Evolutionary conservation across 2,888 invertebrate genomes (phyloP).

Genomic region (Ryuthela nishihirai): DNA sequence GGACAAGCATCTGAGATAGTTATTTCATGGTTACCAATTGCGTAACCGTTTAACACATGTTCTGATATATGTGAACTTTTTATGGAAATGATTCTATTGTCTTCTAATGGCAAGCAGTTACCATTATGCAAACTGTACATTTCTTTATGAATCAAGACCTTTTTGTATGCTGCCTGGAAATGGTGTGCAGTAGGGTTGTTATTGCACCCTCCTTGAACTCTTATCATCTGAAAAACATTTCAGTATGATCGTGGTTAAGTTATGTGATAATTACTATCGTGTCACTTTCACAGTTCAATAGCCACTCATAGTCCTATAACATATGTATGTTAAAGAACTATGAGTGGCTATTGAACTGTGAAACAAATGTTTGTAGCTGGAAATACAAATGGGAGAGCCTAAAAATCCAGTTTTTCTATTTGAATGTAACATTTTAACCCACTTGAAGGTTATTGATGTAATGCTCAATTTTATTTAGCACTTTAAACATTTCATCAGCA

Average conservation of each 20-base stretch:
- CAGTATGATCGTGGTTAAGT: neutral
- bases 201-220: neutral
- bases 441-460: too few relatives aligned
- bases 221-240: neutral
- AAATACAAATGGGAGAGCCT: neutral
- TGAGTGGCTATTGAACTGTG: too few relatives aligned
- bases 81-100: neutral
- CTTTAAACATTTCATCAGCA: too few relatives aligned
- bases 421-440: neutral
- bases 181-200: slow-evolving; percentile 3
- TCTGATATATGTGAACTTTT: too few relatives aligned
- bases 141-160: neutral
- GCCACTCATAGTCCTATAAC: too few relatives aligned
- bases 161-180: slow-evolving; percentile 1
- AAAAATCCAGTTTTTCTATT: neutral
- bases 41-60: too few relatives aligned
- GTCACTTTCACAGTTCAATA: too few relatives aligned
- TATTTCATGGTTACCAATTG: too few relatives aligned
- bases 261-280: too few relatives aligned
- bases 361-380: neutral
- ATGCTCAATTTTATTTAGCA: too few relatives aligned
- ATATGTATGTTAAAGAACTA: too few relatives aligned
- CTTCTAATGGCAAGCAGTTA: neutral
- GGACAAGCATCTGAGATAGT: too few relatives aligned
- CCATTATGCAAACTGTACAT: neutral